Base-by-base conservation (phyloP, 2,113 vertebrate species). In the Cynocephalus volans region DNA sequence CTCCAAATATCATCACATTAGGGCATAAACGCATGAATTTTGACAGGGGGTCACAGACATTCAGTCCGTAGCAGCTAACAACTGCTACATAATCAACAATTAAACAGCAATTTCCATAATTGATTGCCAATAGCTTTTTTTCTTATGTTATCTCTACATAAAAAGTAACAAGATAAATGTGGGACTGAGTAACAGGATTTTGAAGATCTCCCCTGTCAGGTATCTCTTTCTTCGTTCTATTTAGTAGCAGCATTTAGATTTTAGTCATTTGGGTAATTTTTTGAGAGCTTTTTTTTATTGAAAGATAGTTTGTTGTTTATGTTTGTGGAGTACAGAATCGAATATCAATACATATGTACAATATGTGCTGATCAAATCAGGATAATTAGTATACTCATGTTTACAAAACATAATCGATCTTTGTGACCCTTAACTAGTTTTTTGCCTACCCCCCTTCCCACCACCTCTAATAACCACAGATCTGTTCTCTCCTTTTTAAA, bases 121-220 rank as follows among this genome's bases (percentile, higher is more conserved):
- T 62, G 8, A 90, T 86, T 73, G 76, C n/a, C 33, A 56, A n/a
- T 85, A 80, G 50, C 6, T 73, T 33, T 90, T 85, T 88, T 67
- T 70, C 67, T 87, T 91, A 64, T 23, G 70, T 10, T 75, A 56
- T n/a, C 19, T 94, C 17, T 80, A 79, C 69, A 92, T 76, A 87
- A 95, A 95, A 86, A 86, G 56, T 67, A 96, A 65, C 19, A 65
- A 88, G 26, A 41, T 84, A 31, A 96, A 72, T 45, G 14, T 64
- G 48, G 17, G 28, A 62, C 28, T 73, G 77, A 92, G 15, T 33
- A 79, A 73, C 12, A 85, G 12, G 23, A 60, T 83, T 36, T 91
- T 86, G 60, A 52, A 17, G 21, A 79, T 56, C 28, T 15, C 93
- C 36, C 28, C 31, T 73, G 41, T 83, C 41, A 88, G 14, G 10